Evolutionary conservation across 2,113 vertebrate genomes (phyloP).

Genomic region (Strix uralensis): DNA sequence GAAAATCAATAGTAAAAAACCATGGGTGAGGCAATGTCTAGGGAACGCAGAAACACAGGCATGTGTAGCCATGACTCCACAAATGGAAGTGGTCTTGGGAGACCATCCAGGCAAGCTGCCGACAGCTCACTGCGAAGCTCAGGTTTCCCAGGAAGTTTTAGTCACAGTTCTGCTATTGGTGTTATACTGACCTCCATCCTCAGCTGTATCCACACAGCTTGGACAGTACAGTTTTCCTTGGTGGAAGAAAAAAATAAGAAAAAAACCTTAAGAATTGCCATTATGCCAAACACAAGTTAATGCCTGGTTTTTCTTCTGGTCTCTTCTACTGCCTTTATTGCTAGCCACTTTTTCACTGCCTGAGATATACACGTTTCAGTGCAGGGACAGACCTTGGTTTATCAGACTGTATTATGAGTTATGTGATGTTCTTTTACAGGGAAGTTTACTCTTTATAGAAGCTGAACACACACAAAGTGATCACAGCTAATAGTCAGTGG

Average conservation of each 20-base stretch:
- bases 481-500: not conserved
- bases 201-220: not conserved
- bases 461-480: not conserved
- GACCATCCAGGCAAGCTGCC: not conserved
- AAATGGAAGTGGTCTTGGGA: not conserved
- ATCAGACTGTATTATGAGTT: rapidly evolving
- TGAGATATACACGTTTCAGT: not conserved
- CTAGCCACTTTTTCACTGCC: not conserved
- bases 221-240: not conserved
- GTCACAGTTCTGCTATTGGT: not conserved
- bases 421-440: not conserved
- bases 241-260: not conserved
- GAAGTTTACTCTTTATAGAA: not conserved
- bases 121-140: not conserved
- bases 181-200: not conserved
- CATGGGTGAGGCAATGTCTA: not conserved
- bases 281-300: not conserved
- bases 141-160: not conserved
- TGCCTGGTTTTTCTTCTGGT: not conserved
- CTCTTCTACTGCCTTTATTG: not conserved
- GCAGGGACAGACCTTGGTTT: not conserved
- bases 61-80: not conserved
- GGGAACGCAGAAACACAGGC: not conserved
- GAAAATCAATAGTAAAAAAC: not conserved
- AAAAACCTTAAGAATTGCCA: not conserved